Evolutionary conservation across 2,797 vertebrate genomes (phyloP), one percentile per base, ranked within the genome.

Genomic region (Cichlasoma orientale): DNA sequence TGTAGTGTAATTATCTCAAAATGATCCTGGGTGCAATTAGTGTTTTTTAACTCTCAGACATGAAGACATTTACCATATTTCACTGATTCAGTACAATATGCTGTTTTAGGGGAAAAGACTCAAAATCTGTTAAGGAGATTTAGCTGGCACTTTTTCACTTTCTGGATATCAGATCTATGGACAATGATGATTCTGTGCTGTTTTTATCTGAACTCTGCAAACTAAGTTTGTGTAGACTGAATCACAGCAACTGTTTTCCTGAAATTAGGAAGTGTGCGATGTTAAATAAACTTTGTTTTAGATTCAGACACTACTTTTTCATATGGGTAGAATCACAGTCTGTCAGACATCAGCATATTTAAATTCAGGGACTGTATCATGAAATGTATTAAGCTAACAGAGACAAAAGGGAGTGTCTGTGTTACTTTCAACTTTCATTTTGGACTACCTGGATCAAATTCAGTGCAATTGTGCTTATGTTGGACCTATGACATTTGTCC

Each of bases 1-100:
- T 85, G 38, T 12, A 66, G 23, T 69, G 75, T 74, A 47, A 89
- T 90, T 83, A 86, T 58, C 44, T 41, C 71, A 80, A 56, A 83
- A 76, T 36, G 25, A 74, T 70, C 52, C 56, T 19, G 33, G 14
- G 33, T 71, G 55, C 3, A 50, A 68, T 80, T 63, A 36, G n/a
- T 61, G 31, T 82, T 41, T 63, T 31, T 57, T 72, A 52, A 63
- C n/a, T 56, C 76, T 72, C 31, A 79, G 21, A 80, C 33, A 74
- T 53, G 47, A 78, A 71, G 14, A 56, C n/a, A 66, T 72, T 58
- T 52, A 38, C 9, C 2, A 14, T 6, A 38, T 73, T 76, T 36
- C 7, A 66, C 23, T 25, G 3, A 38, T 31, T 72, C 14, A 18
- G 21, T 54, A 79, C 55, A 3, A 55, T 68, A 72, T 25, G 25